Base-by-base conservation (phyloP, 1,140 invertebrate species). In the Cotesia chilonis region DNA sequence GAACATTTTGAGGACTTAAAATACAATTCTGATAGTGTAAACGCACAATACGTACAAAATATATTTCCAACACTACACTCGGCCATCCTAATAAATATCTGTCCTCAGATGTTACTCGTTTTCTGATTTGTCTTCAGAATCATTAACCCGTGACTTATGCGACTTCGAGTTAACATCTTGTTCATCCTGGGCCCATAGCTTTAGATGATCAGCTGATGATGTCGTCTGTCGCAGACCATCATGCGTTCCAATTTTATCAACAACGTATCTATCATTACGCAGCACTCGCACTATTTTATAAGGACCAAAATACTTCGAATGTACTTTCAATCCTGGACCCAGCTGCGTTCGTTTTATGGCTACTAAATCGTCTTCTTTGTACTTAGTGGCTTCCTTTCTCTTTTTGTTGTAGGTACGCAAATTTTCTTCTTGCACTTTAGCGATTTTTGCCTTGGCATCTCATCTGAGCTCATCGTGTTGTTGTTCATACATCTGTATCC, bases 401-500 rank as follows among this genome's bases (percentile, higher is more conserved):
- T 55, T 68, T 4, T 38, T 28, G 2, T 68, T 38, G 28, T 68
- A 35, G 5, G 4, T 10, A 36, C 9, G 4, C 12, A 4, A 14
- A 28, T 68, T 68, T 55, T 55, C 52, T 68, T 68, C 66, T 36
- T 68, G 35, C 7, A 47, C 52, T 47, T 67, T 54, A 4, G 5
- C 20, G n/a, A 67, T 67, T 17, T 67, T 51, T 12, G 20, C 17
- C 17, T 28, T 67, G 5, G 63, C 63, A 36, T n/a, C 9, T n/a
- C 38, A 1, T 12, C 63, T 4, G 5, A 65, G 2, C 14, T 67
- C 65, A 5, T 51, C n/a, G 20, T 41, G 38, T 10, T 51, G 7
- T 4, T 67, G 41, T 54, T 67, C 65, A 67, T 52, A 67, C 7
- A 20, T 54, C 10, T 51, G 51, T 12, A 67, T 17, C 47, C 38